Evolutionary conservation across 23 tunicate species (phyloP).

Genomic region (Pegea sp.): DNA sequence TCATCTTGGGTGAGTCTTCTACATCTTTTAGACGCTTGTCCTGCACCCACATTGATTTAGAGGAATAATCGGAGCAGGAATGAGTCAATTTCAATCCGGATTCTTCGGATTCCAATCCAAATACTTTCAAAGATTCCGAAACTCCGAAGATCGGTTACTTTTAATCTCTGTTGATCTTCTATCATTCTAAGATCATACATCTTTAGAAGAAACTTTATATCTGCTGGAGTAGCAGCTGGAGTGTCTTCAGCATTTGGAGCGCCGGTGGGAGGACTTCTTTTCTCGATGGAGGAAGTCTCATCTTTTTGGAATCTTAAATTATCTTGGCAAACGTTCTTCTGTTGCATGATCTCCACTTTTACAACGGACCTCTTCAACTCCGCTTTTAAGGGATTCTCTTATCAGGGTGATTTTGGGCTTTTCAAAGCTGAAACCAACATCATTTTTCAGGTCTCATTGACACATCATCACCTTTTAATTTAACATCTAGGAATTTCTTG

Average conservation of each 20-base stretch:
- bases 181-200: not conserved
- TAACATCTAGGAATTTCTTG: not conserved
- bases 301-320: constrained; percentile 95
- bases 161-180: not conserved
- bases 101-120: constrained; percentile 47
- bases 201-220: constrained; percentile 85
- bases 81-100: constrained; percentile 94
- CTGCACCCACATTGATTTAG: no score
- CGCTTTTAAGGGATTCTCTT: constrained; percentile 70
- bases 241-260: constrained; percentile 99
- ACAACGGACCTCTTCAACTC: constrained; percentile 95
- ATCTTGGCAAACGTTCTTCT: constrained; percentile 98
- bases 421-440: constrained; percentile 81
- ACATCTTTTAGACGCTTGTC: constrained; percentile 1
- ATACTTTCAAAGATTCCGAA: constrained; percentile 87
- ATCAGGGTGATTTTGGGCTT: constrained; percentile 73
- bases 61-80: constrained; percentile 94
- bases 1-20: constrained; percentile 69
- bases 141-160: constrained; percentile 89
- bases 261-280: constrained; percentile 97
- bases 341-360: constrained; percentile 97
- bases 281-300: constrained; percentile 99
- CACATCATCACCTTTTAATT: not conserved
- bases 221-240: constrained; percentile 99
- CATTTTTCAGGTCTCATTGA: constrained; percentile 50